Percentiles rank a stretch among this genome's conserved stretches.
Conservation (phyloP, 1,140 invertebrate genomes). For the Drosophila tani region DNA sequence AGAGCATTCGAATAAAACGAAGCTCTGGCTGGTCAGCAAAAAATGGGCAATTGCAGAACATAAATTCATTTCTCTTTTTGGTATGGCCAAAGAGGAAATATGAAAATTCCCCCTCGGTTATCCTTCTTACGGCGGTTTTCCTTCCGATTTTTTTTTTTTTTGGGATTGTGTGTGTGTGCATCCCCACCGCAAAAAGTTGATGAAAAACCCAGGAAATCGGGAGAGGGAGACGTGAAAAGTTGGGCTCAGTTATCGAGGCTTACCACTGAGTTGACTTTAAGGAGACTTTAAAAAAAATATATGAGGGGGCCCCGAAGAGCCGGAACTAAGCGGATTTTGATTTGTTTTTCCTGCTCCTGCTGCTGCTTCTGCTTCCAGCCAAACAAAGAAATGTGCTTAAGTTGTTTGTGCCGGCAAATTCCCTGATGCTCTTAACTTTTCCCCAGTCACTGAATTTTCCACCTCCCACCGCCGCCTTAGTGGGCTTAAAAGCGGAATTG, state of each 20-base stretch:
- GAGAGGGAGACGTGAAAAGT: constrained; percentile 13
- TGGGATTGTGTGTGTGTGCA: neutral
- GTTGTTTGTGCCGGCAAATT: constrained; percentile 63
- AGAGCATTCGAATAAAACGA: constrained; percentile 2
- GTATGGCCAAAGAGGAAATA: constrained; percentile 34
- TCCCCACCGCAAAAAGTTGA: constrained; percentile 26
- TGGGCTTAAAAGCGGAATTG: constrained; percentile 32
- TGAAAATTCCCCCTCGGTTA: constrained; percentile 46
- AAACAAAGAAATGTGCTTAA: constrained; percentile 56
- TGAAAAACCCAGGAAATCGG: constrained; percentile 18
- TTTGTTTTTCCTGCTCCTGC: constrained; percentile 53
- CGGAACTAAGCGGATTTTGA: constrained; percentile 70
- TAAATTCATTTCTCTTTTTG: constrained; percentile 34
- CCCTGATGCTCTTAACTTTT: constrained; percentile 65
- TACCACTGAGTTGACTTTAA: constrained; percentile 52
- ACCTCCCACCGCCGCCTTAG: neutral
- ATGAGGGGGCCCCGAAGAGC: neutral
- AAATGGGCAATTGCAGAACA: constrained; percentile 32
- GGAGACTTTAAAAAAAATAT: constrained; percentile 47
- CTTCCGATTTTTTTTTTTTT: constrained; percentile 13
- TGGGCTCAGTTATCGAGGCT: constrained; percentile 51
- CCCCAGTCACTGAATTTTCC: constrained; percentile 13
- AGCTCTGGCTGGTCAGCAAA: constrained; percentile 11
- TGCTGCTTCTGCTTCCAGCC: constrained; percentile 11
- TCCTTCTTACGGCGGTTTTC: constrained; percentile 18